phyloP scores from a whole-genome alignment of 92 coral and sea anemone genomes.

The Palythoa heliodiscus region DNA sequence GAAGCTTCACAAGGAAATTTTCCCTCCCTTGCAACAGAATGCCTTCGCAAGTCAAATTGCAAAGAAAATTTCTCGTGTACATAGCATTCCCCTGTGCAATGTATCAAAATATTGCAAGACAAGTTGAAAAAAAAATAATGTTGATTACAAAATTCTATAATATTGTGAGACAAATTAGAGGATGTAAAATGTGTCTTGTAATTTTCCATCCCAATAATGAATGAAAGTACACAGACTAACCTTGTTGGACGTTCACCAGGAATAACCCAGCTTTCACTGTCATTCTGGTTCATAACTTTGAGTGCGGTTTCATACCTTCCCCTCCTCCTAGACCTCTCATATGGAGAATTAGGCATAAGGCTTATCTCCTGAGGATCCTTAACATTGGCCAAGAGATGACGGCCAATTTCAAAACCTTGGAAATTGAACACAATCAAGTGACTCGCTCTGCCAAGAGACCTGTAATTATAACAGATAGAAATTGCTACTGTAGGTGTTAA shows the following conservation, averaged over 20 bases:
- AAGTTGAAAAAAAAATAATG: too few species aligned
- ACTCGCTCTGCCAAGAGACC: conserved; percentile 79
- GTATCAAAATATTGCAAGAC: too few species aligned
- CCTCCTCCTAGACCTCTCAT: conserved; percentile 56
- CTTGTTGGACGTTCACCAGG: conserved; percentile 95
- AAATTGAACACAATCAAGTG: conserved; percentile 83
- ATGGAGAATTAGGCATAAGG: conserved; percentile 77
- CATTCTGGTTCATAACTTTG: conserved; percentile 51
- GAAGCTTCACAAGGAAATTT: too few species aligned
- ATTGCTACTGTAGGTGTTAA: background rate
- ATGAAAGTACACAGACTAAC: conserved; percentile 26
- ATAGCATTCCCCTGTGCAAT: too few species aligned
- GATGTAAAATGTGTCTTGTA: too few species aligned
- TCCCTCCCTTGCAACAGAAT: too few species aligned
- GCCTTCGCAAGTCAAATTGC: too few species aligned
- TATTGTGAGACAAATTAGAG: too few species aligned
- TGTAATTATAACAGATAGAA: conserved; percentile 12
- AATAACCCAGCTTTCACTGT: conserved; percentile 75
- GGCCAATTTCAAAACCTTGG: conserved; percentile 90
- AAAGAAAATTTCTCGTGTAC: too few species aligned
- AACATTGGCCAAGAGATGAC: conserved; percentile 69
- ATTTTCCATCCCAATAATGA: too few species aligned
- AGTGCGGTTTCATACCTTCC: conserved; percentile 58
- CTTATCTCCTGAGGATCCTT: conserved; percentile 61
- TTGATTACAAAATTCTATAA: too few species aligned